Evolutionary conservation across 1,140 invertebrate species (phyloP).

Genomic region (Theocolax elegans): DNA sequence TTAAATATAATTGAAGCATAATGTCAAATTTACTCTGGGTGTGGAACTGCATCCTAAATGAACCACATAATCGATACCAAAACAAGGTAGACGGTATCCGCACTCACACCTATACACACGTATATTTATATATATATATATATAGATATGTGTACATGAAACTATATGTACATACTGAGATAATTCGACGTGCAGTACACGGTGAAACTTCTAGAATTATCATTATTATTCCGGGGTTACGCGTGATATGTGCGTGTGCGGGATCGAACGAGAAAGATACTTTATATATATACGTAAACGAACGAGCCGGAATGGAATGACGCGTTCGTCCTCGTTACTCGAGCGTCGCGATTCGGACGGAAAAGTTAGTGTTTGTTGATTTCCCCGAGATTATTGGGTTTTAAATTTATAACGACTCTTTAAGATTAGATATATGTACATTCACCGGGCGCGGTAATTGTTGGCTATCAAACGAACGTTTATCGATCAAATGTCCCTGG

Average conservation of each 20-base stretch:
- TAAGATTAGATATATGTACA: too few species aligned
- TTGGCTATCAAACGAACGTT: too few species aligned
- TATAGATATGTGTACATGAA: not conserved
- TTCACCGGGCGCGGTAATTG: too few species aligned
- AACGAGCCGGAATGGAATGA: not conserved
- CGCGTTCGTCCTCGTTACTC: not conserved
- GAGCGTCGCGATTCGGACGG: not conserved
- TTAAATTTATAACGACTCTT: too few species aligned
- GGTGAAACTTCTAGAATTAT: slow-evolving; percentile 26
- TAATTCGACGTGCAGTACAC: slow-evolving; percentile 9
- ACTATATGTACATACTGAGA: not conserved
- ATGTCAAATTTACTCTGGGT: slow-evolving; percentile 1
- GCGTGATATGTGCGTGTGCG: not conserved
- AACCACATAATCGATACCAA: slow-evolving; percentile 26
- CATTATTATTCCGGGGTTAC: slow-evolving; percentile 24
- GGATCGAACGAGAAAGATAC: slow-evolving; percentile 3
- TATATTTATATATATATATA: not conserved
- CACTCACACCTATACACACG: not conserved
- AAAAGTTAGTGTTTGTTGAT: not conserved
- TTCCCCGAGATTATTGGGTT: too few species aligned
- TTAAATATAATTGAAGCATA: not conserved
- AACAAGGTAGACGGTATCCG: slow-evolving; percentile 8
- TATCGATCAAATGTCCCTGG: too few species aligned
- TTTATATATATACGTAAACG: not conserved
- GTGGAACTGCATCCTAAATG: not conserved